Base-by-base conservation (phyloP, 2,888 invertebrate species). In the Rhorus exstirpatorius region DNA sequence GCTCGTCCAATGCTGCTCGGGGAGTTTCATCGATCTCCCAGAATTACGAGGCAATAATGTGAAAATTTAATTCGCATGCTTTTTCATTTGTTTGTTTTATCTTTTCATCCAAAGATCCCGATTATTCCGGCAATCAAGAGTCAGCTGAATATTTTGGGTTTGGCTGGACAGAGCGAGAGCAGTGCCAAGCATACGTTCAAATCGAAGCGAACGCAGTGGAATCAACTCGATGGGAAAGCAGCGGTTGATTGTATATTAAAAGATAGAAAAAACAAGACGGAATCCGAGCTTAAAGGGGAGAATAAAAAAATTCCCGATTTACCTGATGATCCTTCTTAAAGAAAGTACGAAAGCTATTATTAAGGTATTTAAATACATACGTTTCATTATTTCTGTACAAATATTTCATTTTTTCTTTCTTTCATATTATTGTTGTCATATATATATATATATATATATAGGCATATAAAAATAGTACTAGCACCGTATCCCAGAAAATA, bases 51-150 rank as follows among this genome's bases (percentile, higher is more conserved):
- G n/a, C n/a, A n/a, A 44, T 44, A 10, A n/a, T 44, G n/a, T n/a
- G n/a, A 46, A 8, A 46, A 61, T 31, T 53, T 44, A 58, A 8
- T 61, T 46, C 44, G 55, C 26, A 70, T 63, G n/a, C 38, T 31
- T 24, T 53, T 51, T n/a, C 24, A 26, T 26, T 70, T 41, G 10
- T 46, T 46, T 46, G 46, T 46, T 55, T 75, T 53, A 35, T 35
- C 10, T 70, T 51, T 55, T 6, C 10, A 10, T 46, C 93, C 93
- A 81, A 92, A 95, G 95, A 93, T 93, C 84, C 93, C 93, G 61
- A 94, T 95, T 80, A 87, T 94, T 87, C 89, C 93, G 82, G 93
- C 94, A 68, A 94, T 95, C 68, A 93, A 93, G 86, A 91, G 92
- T 84, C 94, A 94, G 88, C 87, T 95, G 49, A 85, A 85, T 41